Conservation (phyloP, 2,797 vertebrate genomes). For the Cheirogaleus major region DNA sequence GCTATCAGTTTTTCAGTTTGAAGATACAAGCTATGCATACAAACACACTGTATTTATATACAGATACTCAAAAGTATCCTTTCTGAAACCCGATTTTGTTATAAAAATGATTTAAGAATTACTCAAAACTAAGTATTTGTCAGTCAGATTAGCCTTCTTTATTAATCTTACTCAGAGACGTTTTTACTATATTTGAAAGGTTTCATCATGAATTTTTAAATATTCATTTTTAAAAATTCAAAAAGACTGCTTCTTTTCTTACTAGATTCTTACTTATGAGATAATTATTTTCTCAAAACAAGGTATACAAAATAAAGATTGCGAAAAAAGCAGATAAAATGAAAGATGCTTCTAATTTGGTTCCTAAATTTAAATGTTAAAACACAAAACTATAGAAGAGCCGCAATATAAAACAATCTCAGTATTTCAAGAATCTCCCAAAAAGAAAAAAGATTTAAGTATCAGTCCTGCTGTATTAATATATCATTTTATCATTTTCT, state of each 20-base stretch:
- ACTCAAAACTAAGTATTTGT: constrained; percentile 12
- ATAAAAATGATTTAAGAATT: constrained; percentile 14
- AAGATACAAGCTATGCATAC: not conserved
- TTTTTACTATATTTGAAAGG: constrained; percentile 14
- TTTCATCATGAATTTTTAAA: constrained; percentile 1
- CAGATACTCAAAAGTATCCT: not conserved
- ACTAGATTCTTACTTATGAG: not conserved
- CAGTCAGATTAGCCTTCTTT: not conserved
- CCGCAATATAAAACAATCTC: not conserved
- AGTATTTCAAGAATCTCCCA: not conserved
- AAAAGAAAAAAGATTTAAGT: not conserved
- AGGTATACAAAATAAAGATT: constrained; percentile 16
- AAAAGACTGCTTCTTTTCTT: not conserved
- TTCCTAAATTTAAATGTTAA: not conserved
- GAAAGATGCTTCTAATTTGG: not conserved
- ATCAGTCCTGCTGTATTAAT: not conserved
- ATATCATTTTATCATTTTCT: not conserved
- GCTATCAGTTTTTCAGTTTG: not conserved
- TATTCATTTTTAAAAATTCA: not conserved
- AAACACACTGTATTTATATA: not conserved
- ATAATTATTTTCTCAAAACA: not conserved
- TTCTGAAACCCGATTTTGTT: not conserved
- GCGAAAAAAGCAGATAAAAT: not conserved
- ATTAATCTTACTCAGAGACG: not conserved
- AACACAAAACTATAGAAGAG: not conserved